Conservation (phyloP, 1,140 invertebrate species). For the Ylistrum balloti region DNA sequence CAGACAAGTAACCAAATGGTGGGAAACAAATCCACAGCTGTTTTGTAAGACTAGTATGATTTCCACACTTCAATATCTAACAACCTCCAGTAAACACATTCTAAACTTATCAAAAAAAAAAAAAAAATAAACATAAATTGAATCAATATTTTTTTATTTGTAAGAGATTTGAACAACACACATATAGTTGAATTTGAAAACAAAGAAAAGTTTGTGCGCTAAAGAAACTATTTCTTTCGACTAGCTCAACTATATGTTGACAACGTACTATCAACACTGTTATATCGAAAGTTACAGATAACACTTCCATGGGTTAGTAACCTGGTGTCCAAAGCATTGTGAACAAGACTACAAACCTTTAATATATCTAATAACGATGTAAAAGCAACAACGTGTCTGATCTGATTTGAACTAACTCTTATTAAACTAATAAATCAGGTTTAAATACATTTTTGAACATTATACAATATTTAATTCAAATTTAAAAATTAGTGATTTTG, state of each 20-base stretch:
- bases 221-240: slow-evolving; percentile 35
- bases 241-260: slow-evolving; percentile 28
- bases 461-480: not conserved
- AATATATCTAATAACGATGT: not conserved
- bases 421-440: not conserved
- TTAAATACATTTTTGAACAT: not conserved
- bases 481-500: too few species aligned
- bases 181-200: slow-evolving; percentile 40
- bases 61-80: not conserved
- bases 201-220: slow-evolving; percentile 9
- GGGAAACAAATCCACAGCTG: not conserved
- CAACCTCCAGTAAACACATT: too few species aligned
- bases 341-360: not conserved
- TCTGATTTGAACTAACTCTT: not conserved
- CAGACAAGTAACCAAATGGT: not conserved
- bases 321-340: not conserved
- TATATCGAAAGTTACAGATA: not conserved
- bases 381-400: not conserved
- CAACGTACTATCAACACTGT: not conserved
- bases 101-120: not conserved
- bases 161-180: slow-evolving; percentile 33
- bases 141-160: slow-evolving; percentile 28
- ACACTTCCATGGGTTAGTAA: not conserved
- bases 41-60: too few species aligned
- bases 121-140: not conserved